A percentile compares a stretch with the other conserved stretches of the same genome.
phyloP scores from a whole-genome alignment of 2,797 vertebrate genomes.

The Thunnus albacares region DNA sequence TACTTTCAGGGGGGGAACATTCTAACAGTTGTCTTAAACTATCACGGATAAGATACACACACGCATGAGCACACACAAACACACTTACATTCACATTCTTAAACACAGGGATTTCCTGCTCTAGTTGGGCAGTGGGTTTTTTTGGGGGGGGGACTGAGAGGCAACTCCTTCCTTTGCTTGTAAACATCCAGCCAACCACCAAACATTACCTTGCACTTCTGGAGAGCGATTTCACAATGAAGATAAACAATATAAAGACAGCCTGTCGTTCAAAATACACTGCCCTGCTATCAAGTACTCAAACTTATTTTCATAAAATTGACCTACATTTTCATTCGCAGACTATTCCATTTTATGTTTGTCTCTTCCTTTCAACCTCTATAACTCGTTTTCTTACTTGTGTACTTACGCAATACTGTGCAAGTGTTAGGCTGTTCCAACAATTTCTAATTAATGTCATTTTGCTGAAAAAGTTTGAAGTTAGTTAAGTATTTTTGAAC shows the following conservation, averaged over 20 bases:
- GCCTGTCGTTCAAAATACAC: constrained; percentile 54
- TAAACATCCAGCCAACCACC: constrained; percentile 63
- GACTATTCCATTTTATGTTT: constrained; percentile 14
- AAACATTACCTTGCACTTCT: constrained; percentile 65
- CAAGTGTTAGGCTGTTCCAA: no score
- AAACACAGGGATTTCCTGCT: constrained; percentile 54
- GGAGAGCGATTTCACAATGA: constrained; percentile 47
- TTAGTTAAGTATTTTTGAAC: no score
- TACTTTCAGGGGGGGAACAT: constrained; percentile 35
- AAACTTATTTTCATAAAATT: constrained; percentile 38
- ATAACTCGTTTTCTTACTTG: background rate
- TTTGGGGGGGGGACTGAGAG: constrained; percentile 41
- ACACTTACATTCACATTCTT: constrained; percentile 1
- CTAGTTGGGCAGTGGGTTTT: constrained; percentile 38
- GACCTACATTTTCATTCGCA: constrained; percentile 31
- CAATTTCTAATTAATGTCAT: background rate
- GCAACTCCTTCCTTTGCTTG: constrained; percentile 63
- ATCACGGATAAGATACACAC: constrained; percentile 26
- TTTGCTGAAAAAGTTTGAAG: background rate
- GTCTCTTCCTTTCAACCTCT: constrained; percentile 19
- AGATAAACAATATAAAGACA: constrained; percentile 63
- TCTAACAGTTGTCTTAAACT: constrained; percentile 53
- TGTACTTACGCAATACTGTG: no score
- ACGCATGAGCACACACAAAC: background rate
- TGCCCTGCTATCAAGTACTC: constrained; percentile 37